Conservation (phyloP, 2,113 vertebrate genomes). For the Corydoras maculifer region DNA sequence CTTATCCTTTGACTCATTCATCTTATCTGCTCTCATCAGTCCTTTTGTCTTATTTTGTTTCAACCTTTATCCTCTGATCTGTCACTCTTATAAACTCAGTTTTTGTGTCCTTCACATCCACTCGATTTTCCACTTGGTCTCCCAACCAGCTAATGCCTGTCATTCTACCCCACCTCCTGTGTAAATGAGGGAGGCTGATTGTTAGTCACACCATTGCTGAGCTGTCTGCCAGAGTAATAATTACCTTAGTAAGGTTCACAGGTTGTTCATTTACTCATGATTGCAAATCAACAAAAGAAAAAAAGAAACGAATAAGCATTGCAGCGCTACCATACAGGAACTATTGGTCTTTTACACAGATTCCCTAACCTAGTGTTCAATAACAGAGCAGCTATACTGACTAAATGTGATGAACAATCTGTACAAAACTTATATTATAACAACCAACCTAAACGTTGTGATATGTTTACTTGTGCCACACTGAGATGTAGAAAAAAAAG, state of each 20-base stretch:
- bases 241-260: constrained; percentile 39
- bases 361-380: no score
- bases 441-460: no score
- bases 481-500: no score
- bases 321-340: no score
- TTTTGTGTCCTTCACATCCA: not conserved
- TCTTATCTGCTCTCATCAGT: not conserved
- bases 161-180: not conserved
- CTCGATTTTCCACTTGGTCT: not conserved
- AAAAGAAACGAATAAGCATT: no score
- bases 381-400: no score
- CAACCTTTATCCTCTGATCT: constrained; percentile 2
- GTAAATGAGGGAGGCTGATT: constrained; percentile 45
- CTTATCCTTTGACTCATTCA: constrained; percentile 4
- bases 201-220: constrained; percentile 35
- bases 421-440: no score
- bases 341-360: no score
- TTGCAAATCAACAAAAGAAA: constrained; percentile 21
- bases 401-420: no score
- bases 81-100: not conserved
- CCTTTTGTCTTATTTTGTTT: constrained; percentile 25
- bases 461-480: no score
- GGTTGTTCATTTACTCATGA: constrained; percentile 31
- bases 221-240: constrained; percentile 33
- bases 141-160: constrained; percentile 12